Percentiles rank a stretch among this genome's conserved stretches.
phyloP scores from a whole-genome alignment of 1,140 invertebrate species.

The Holotrichia oblita region DNA sequence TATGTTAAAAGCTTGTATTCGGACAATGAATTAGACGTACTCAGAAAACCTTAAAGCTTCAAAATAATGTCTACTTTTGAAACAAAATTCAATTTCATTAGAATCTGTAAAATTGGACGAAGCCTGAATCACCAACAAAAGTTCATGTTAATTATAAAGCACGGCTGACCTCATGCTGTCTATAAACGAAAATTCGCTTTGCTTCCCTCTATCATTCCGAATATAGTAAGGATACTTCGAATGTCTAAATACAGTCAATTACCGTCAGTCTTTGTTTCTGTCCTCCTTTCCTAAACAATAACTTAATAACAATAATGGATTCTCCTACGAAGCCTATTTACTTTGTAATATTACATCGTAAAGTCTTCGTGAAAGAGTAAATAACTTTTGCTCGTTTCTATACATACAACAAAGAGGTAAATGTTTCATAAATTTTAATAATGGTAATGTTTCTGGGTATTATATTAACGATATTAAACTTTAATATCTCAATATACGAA shows the following conservation, averaged over 20 bases:
- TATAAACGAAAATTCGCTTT: background rate
- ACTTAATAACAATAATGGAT: conserved; percentile 14
- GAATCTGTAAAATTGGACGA: background rate
- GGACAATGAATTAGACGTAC: too few relatives aligned
- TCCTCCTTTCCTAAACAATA: background rate
- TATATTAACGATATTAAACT: too few relatives aligned
- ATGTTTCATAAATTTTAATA: background rate
- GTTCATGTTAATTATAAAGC: background rate
- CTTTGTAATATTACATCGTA: background rate
- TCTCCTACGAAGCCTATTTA: background rate
- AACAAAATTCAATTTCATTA: background rate
- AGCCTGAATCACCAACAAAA: background rate
- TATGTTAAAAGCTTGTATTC: too few relatives aligned
- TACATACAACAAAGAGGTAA: background rate
- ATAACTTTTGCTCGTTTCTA: background rate
- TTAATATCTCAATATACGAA: too few relatives aligned
- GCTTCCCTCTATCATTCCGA: background rate
- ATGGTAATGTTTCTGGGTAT: background rate
- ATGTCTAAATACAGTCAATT: background rate
- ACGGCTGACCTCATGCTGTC: background rate
- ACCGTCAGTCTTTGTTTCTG: background rate
- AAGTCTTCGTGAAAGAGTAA: background rate
- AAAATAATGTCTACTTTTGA: too few relatives aligned
- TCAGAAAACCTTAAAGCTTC: too few relatives aligned
- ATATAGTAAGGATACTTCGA: background rate